phyloP scores from a whole-genome alignment of 2,113 vertebrate genomes.

The Microcebus griseorufus region DNA sequence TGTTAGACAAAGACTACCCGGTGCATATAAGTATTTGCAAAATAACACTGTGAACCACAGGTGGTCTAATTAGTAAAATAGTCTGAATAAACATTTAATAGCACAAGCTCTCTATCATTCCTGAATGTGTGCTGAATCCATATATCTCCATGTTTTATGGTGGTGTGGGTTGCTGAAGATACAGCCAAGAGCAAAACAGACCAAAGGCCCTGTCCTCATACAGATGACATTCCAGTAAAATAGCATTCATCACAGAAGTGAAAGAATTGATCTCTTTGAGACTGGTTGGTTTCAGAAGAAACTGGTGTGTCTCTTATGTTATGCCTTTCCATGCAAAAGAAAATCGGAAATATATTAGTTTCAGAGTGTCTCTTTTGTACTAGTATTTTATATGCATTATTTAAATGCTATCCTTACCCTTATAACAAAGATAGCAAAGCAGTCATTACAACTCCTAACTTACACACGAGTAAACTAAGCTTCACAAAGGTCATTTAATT shows the following conservation, averaged over 20 bases:
- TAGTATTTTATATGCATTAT: neutral
- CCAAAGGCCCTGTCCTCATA: neutral
- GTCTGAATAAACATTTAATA: neutral
- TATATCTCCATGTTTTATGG: neutral
- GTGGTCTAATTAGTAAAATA: neutral
- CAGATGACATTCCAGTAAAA: neutral
- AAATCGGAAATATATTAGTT: neutral
- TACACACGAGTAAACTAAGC: neutral
- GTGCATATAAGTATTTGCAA: neutral
- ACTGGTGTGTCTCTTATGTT: neutral
- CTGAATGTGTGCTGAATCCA: neutral
- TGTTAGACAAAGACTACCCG: neutral
- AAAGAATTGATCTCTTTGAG: neutral
- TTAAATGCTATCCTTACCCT: neutral
- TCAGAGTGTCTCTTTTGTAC: neutral
- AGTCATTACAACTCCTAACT: neutral
- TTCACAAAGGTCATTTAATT: neutral
- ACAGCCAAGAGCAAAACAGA: neutral
- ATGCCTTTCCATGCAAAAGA: neutral
- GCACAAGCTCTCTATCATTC: neutral
- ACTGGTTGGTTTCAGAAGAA: neutral
- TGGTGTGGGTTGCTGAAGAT: neutral
- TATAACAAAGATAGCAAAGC: neutral
- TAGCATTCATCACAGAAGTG: neutral
- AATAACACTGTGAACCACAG: neutral